phyloP scores from a whole-genome alignment of 2,888 invertebrate genomes.

The Phalangium opilio region DNA sequence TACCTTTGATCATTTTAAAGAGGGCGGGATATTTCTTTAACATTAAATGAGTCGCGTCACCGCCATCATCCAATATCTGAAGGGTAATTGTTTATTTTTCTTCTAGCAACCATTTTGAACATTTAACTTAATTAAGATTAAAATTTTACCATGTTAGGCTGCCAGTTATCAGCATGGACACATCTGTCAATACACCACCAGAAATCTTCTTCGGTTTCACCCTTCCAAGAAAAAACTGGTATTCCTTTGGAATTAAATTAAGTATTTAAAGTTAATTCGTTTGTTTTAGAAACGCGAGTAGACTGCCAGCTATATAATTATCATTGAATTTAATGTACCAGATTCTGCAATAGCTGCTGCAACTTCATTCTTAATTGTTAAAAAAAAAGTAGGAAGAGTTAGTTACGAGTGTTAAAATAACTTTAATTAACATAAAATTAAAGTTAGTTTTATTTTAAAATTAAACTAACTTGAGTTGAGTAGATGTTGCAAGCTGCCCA shows the following conservation, averaged over 20 bases:
- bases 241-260: too few relatives aligned
- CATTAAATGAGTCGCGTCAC: constrained; percentile 91
- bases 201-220: constrained; percentile 93
- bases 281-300: constrained; percentile 1
- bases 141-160: constrained; percentile 64
- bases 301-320: not conserved
- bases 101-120: too few relatives aligned
- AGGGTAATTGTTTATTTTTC: not conserved
- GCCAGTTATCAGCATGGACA: constrained; percentile 80
- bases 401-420: too few relatives aligned
- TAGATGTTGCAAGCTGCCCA: constrained; percentile 98
- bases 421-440: not conserved
- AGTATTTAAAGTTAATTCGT: too few relatives aligned
- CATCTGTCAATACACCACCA: constrained; percentile 99
- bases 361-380: constrained; percentile 69
- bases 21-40: constrained; percentile 84
- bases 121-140: too few relatives aligned
- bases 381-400: too few relatives aligned
- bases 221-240: constrained; percentile 90
- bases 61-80: constrained; percentile 81
- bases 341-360: constrained; percentile 88
- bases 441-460: constrained; percentile 3
- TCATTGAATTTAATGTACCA: constrained; percentile 22
- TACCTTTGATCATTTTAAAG: constrained; percentile 85
- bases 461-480: constrained; percentile 53